Conservation (phyloP, 2,797 vertebrate species). For the Podargus strigoides region DNA sequence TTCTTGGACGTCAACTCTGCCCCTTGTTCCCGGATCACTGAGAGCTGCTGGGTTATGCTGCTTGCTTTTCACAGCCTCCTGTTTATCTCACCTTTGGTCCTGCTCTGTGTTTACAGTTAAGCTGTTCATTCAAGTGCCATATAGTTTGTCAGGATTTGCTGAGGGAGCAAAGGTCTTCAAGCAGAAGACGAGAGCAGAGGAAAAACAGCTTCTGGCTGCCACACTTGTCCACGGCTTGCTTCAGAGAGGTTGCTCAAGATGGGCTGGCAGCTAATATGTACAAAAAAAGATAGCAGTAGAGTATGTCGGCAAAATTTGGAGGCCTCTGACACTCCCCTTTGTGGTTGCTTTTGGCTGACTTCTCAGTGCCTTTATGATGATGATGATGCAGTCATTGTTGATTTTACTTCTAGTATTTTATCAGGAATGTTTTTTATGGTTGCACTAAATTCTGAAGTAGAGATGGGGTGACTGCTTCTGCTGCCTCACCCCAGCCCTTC, state of each 20-base stretch:
- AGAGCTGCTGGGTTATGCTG: constrained; percentile 42
- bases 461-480: background rate
- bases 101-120: constrained; percentile 63
- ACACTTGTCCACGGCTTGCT: background rate
- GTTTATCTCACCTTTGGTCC: constrained; percentile 70
- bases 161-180: constrained; percentile 63
- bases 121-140: constrained; percentile 65
- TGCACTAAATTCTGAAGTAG: constrained; percentile 5
- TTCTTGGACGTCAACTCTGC: constrained; percentile 56
- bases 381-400: background rate
- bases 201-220: constrained; percentile 45
- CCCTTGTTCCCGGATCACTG: constrained; percentile 63
- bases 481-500: background rate
- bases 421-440: constrained; percentile 10
- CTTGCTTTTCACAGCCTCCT: constrained; percentile 42
- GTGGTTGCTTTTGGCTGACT: background rate
- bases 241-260: constrained; percentile 45
- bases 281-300: background rate
- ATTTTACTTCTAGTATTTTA: constrained; percentile 24
- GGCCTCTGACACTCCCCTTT: background rate
- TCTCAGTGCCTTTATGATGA: background rate
- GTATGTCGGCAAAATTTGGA: background rate
- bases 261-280: background rate
- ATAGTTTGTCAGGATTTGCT: constrained; percentile 64
- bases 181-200: constrained; percentile 32